These are phyloP conservation scores for Bombus consobrinus DNA, from an alignment of 1,140 invertebrate genomes.

Conservation along the genomic window DNA sequence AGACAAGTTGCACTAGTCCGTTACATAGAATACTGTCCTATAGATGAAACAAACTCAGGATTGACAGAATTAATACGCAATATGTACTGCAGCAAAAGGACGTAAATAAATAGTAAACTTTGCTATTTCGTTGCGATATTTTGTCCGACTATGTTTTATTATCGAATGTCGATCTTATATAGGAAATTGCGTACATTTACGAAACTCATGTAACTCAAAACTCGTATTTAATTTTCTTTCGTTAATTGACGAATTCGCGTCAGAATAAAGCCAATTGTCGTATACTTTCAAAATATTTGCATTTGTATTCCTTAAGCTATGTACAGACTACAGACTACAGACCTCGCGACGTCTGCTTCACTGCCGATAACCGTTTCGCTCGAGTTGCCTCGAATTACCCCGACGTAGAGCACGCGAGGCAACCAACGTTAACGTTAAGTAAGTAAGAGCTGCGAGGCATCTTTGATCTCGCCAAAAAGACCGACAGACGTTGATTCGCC, in stretches of 20 bases:
- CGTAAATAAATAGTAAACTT: background rate
- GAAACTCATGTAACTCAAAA: conserved; percentile 27
- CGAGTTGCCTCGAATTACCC: too few species aligned
- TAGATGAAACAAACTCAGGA: background rate
- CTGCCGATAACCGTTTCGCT: too few species aligned
- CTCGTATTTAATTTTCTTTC: conserved; percentile 30
- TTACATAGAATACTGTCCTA: background rate
- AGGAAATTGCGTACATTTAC: conserved; percentile 6
- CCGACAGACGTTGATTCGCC: too few species aligned
- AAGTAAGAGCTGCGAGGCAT: too few species aligned
- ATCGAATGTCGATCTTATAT: conserved; percentile 14
- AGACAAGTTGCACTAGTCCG: too few species aligned
- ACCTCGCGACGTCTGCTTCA: too few species aligned
- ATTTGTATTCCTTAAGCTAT: background rate
- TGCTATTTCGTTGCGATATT: conserved; percentile 16
- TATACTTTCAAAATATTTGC: conserved; percentile 29
- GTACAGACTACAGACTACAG: too few species aligned
- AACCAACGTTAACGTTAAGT: too few species aligned
- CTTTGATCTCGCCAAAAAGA: too few species aligned
- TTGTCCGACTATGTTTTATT: background rate
- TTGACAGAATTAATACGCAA: conserved; percentile 45
- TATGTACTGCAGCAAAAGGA: conserved; percentile 24
- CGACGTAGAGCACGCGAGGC: too few species aligned
- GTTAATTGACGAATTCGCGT: conserved; percentile 20
- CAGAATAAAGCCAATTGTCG: conserved; percentile 44